These are phyloP conservation scores for Trachops cirrhosus DNA, from an alignment of 2,797 vertebrate genomes.

Conservation along the genomic window DNA sequence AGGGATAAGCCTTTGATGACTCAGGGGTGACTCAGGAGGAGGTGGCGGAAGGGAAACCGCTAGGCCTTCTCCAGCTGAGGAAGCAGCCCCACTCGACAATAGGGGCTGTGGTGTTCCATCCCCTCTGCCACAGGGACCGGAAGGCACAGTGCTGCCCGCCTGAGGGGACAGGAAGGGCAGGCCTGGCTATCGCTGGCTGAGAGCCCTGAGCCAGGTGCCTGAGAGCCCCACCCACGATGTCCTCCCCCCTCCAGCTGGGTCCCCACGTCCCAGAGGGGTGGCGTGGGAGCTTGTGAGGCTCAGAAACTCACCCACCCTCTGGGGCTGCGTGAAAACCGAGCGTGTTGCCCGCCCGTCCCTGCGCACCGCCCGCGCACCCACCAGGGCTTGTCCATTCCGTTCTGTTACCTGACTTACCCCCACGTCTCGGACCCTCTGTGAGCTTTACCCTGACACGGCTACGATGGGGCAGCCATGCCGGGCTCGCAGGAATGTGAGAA, in stretches of 20 bases:
- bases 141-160: neutral
- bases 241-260: neutral
- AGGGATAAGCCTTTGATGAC: neutral
- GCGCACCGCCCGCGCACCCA: neutral
- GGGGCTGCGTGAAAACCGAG: neutral
- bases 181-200: neutral
- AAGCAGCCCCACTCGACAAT: neutral
- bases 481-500: neutral
- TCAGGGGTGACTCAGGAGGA: neutral
- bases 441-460: neutral
- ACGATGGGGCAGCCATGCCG: too few species aligned
- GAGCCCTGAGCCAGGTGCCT: neutral
- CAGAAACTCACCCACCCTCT: neutral
- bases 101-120: neutral
- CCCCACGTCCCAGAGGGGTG: neutral
- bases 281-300: neutral
- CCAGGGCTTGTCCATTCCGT: neutral
- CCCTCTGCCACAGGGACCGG: accelerated
- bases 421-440: neutral
- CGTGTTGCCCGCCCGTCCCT: accelerated
- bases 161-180: neutral
- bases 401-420: accelerated
- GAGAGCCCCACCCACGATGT: accelerated
- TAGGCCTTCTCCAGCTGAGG: neutral
- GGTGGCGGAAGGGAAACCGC: neutral